These are phyloP conservation scores for Eriosoma lanigerum DNA, from an alignment of 1,140 invertebrate species.

Conservation along the genomic window DNA sequence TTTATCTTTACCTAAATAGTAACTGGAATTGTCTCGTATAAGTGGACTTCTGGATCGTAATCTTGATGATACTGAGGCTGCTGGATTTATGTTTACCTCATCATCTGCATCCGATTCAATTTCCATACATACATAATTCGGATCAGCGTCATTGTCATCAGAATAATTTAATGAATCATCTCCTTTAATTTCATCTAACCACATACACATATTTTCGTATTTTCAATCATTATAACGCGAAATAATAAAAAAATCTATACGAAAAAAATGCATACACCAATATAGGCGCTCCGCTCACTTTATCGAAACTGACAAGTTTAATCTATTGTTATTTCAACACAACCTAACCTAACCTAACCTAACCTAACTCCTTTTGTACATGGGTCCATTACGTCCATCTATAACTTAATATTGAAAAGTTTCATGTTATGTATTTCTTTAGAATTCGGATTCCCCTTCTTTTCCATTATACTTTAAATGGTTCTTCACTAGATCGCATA, in stretches of 20 bases:
- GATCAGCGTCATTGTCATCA: constrained; percentile 8
- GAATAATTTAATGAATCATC: not conserved
- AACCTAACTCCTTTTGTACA: no score
- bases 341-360: no score
- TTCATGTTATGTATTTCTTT: no score
- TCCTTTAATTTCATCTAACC: constrained; percentile 12
- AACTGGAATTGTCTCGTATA: constrained; percentile 16
- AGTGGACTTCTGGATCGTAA: constrained; percentile 28
- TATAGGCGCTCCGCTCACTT: constrained; percentile 4
- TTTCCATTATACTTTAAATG: no score
- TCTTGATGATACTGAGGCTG: not conserved
- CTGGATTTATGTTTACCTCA: not conserved
- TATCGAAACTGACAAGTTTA: no score
- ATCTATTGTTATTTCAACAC: no score
- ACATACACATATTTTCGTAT: not conserved
- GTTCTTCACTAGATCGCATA: no score
- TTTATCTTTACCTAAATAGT: constrained; percentile 23
- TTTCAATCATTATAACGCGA: not conserved
- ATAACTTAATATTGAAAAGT: no score
- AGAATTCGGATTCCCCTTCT: no score
- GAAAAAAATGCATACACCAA: constrained; percentile 18
- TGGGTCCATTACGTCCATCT: no score
- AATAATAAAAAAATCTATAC: not conserved
- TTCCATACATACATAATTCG: constrained; percentile 5
- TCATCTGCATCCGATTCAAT: not conserved